These are phyloP conservation scores for Suillia variegata DNA, from an alignment of 2,888 invertebrate genomes.

Conservation along the genomic window DNA sequence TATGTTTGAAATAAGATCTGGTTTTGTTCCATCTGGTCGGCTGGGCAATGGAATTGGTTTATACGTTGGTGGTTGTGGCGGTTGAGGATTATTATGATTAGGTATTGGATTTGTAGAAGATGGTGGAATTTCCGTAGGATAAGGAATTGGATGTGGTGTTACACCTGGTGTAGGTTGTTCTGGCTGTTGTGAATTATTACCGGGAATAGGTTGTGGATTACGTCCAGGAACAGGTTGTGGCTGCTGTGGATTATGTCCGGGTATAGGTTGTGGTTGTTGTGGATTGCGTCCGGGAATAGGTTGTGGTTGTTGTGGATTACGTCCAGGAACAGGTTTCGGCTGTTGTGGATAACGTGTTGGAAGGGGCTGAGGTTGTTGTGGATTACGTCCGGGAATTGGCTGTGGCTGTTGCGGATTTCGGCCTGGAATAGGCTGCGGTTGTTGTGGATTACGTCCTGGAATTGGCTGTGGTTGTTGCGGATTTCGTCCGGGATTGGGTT, in stretches of 20 bases:
- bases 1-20: neutral
- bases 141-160: neutral
- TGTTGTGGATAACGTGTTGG: neutral
- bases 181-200: neutral
- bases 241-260: neutral
- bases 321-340: too few relatives aligned
- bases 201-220: neutral
- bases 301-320: neutral
- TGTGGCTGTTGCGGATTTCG: neutral
- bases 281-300: neutral
- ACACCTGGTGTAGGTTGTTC: neutral
- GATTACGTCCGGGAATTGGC: neutral
- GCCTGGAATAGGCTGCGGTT: neutral
- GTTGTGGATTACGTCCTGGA: neutral
- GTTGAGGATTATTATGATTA: conserved; percentile 3
- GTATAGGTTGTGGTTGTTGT: neutral
- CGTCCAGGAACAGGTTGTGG: too few relatives aligned
- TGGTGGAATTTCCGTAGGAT: too few relatives aligned
- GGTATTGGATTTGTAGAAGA: neutral
- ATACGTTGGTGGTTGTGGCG: neutral
- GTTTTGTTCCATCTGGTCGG: neutral
- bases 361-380: neutral
- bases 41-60: neutral
- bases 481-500: neutral
- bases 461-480: neutral